These are phyloP conservation scores for Papilio polytes DNA, from an alignment of 1,140 invertebrate species.

Conservation along the genomic window DNA sequence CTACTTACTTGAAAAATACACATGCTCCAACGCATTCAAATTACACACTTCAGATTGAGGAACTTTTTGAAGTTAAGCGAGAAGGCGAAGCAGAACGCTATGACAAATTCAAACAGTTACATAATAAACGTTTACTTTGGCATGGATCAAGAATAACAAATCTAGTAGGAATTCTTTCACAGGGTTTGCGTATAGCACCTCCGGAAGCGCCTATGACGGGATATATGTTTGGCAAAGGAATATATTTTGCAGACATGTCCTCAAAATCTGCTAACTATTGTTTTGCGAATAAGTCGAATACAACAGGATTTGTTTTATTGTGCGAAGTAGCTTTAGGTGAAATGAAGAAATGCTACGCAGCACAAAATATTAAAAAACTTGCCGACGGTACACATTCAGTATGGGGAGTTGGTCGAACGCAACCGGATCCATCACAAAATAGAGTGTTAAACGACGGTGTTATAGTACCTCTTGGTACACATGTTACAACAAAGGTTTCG, in stretches of 20 bases:
- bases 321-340: conserved; percentile 44
- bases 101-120: conserved; percentile 32
- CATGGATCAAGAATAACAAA: conserved; percentile 44
- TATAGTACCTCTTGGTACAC: conserved; percentile 39
- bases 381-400: conserved; percentile 34
- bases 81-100: conserved; percentile 41
- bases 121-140: conserved; percentile 42
- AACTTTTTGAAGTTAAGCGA: conserved; percentile 42
- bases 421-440: conserved; percentile 38
- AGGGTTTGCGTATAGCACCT: conserved; percentile 42
- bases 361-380: conserved; percentile 27
- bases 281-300: conserved; percentile 23
- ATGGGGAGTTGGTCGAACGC: conserved; percentile 43
- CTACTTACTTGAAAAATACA: conserved; percentile 35
- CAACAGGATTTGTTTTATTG: conserved; percentile 32
- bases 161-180: conserved; percentile 37
- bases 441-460: conserved; percentile 29
- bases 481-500: conserved; percentile 44
- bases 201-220: conserved; percentile 26
- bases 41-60: conserved; percentile 21
- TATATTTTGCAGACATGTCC: conserved; percentile 45
- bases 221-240: conserved; percentile 44
- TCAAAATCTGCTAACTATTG: conserved; percentile 42
- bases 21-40: conserved; percentile 34
- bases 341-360: conserved; percentile 39